Percentiles rank a stretch among this genome's conserved stretches.
phyloP scores from a whole-genome alignment of 2,888 invertebrate genomes.

The Zaprionus obscuricornis region DNA sequence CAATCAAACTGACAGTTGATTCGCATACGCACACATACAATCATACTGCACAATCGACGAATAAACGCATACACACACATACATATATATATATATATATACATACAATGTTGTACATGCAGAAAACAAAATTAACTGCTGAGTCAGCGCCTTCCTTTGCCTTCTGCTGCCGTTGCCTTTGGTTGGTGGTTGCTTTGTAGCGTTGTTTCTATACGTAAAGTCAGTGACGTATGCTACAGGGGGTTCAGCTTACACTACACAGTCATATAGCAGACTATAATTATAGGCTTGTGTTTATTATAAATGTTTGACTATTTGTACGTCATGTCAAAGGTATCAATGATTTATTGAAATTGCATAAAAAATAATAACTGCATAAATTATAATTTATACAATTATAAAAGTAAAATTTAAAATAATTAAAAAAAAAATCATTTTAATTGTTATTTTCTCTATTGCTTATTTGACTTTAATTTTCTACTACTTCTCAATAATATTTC shows the following conservation, averaged over 20 bases:
- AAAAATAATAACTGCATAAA: too few relatives aligned
- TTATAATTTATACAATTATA: neutral
- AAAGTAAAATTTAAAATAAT: neutral
- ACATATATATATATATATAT: constrained; percentile 4
- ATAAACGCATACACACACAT: too few relatives aligned
- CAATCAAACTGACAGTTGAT: too few relatives aligned
- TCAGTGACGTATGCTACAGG: constrained; percentile 30
- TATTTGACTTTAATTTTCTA: too few relatives aligned
- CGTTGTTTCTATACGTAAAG: constrained; percentile 46
- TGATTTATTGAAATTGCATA: too few relatives aligned
- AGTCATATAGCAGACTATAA: too few relatives aligned
- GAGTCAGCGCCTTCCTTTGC: constrained; percentile 52
- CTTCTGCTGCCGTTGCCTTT: constrained; percentile 71
- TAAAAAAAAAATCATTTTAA: too few relatives aligned
- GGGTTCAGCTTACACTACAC: neutral
- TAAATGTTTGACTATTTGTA: too few relatives aligned
- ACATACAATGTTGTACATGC: constrained; percentile 21
- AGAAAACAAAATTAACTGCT: constrained; percentile 52
- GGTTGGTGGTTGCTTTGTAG: constrained; percentile 75
- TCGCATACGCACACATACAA: constrained; percentile 8
- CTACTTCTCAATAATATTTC: too few relatives aligned
- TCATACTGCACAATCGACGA: constrained; percentile 1
- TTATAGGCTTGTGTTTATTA: too few relatives aligned
- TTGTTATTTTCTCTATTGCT: neutral
- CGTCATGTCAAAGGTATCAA: too few relatives aligned